A percentile compares a stretch with the other conserved stretches of the same genome.
Evolutionary conservation across 92 coral and sea anemone species (phyloP).

Genomic region (Phenganax subtilis): DNA sequence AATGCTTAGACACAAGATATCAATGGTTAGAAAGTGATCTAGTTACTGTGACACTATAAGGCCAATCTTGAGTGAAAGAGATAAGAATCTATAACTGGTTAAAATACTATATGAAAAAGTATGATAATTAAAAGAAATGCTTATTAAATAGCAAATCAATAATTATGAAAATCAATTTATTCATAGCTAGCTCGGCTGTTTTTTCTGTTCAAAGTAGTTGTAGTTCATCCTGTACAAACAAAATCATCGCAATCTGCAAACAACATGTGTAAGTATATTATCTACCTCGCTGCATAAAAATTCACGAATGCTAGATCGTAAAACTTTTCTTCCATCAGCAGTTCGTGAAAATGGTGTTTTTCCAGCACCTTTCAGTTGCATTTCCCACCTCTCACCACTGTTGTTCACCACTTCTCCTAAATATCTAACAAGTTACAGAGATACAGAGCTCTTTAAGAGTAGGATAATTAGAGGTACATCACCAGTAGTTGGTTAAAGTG

Average conservation of each 20-base stretch:
- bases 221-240: background rate
- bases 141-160: no score
- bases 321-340: conserved; percentile 95
- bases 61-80: no score
- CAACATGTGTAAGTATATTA: conserved; percentile 2
- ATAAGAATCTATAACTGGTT: no score
- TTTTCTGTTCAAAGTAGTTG: no score
- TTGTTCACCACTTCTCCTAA: conserved; percentile 83
- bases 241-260: background rate
- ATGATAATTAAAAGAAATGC: no score
- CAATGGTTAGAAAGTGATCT: no score
- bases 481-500: background rate
- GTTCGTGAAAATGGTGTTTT: conserved; percentile 89
- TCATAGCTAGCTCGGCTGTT: no score
- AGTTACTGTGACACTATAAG: no score
- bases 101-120: no score
- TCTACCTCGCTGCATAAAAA: conserved; percentile 99
- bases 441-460: background rate
- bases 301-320: conserved; percentile 89
- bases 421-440: conserved; percentile 52
- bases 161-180: no score
- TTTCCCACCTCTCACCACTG: conserved; percentile 88
- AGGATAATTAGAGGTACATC: background rate
- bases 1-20: no score
- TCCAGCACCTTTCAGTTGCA: conserved; percentile 95